Percentiles rank a stretch among this genome's conserved stretches.
These are phyloP conservation scores for Chondrilla cf. caribensis DNA, from an alignment of 37 sponge, comb jelly and placozoan genomes.

Conservation along the genomic window DNA sequence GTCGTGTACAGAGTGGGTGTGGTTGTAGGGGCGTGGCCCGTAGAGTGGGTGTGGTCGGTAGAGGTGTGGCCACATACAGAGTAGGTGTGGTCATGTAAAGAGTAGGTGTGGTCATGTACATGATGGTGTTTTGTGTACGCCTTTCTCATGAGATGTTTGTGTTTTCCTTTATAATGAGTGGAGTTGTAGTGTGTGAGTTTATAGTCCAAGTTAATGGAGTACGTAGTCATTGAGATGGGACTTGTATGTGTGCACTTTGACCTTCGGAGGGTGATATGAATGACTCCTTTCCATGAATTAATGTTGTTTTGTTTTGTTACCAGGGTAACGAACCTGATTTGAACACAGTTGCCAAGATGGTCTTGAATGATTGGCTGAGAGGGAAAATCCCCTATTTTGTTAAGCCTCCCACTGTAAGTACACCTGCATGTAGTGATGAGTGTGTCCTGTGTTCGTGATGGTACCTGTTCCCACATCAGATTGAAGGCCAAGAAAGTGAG, in stretches of 20 bases:
- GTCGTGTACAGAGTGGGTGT: not conserved
- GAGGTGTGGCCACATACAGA: not conserved
- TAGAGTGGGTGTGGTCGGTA: not conserved
- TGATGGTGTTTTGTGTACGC: too few relatives aligned
- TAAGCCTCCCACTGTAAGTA: slow-evolving; percentile 51
- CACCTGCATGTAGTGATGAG: not conserved
- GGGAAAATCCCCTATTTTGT: slow-evolving; percentile 97
- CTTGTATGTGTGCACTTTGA: too few relatives aligned
- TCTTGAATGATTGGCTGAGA: slow-evolving; percentile 96
- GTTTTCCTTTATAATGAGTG: too few relatives aligned
- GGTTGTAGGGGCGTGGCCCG: not conserved
- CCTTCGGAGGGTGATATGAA: too few relatives aligned
- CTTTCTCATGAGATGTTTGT: too few relatives aligned
- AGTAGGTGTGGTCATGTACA: too few relatives aligned
- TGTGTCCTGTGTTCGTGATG: not conserved
- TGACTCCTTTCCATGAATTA: not conserved
- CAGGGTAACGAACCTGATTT: slow-evolving; percentile 94
- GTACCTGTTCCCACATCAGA: not conserved
- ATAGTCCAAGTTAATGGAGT: too few relatives aligned
- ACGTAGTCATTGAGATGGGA: too few relatives aligned
- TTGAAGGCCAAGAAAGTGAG: slow-evolving; percentile 7
- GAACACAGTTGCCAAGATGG: slow-evolving; percentile 83
- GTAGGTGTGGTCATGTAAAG: too few relatives aligned
- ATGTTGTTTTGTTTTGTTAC: too few relatives aligned
- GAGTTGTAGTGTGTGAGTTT: too few relatives aligned